Conservation (phyloP, 2,113 vertebrate genomes). For the Probosciger aterrimus region DNA sequence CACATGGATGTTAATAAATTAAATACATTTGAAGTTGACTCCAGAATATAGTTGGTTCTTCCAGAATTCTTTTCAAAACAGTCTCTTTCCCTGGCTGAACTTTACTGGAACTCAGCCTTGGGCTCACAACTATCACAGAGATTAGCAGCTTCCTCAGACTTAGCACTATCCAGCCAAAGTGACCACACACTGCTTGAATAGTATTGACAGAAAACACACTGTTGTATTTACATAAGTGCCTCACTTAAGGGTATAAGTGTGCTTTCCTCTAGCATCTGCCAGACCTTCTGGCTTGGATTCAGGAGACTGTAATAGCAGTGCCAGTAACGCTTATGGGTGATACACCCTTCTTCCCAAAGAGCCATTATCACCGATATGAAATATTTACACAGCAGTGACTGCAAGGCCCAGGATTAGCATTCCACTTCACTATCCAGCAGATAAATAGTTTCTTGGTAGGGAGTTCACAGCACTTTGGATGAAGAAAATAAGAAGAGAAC, state of each 20-base stretch:
- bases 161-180: not conserved
- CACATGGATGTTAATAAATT: not conserved
- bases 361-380: constrained; percentile 16
- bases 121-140: not conserved
- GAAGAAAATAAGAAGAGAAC: not conserved
- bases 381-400: constrained; percentile 38
- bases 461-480: not conserved
- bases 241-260: not conserved
- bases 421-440: not conserved
- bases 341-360: not conserved
- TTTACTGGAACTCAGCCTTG: not conserved
- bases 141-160: not conserved
- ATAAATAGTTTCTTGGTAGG: not conserved
- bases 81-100: not conserved
- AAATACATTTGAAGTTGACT: not conserved
- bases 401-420: not conserved
- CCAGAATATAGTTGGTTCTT: not conserved
- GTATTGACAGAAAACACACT: not conserved
- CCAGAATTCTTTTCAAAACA: not conserved
- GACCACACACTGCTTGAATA: not conserved
- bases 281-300: constrained; percentile 2
- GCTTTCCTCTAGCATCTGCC: not conserved
- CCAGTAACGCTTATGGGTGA: constrained; percentile 19
- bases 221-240: not conserved
- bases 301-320: constrained; percentile 11